Conservation (phyloP, 1,140 invertebrate genomes). For the Atta texana region DNA sequence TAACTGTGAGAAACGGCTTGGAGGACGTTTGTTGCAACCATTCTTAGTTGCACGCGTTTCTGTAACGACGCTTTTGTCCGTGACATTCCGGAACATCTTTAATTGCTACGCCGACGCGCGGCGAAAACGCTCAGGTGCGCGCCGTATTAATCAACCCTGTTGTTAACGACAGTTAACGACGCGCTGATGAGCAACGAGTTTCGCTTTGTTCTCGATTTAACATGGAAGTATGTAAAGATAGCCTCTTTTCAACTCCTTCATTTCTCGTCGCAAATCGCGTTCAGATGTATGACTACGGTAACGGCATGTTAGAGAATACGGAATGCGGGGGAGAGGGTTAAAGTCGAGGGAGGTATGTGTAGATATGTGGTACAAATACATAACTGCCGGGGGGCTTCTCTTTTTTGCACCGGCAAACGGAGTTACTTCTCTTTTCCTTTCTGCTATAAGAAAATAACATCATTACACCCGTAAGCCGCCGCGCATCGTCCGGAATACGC, state of each 20-base stretch:
- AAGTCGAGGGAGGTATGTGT: constrained; percentile 62
- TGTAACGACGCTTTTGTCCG: constrained; percentile 62
- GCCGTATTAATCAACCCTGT: constrained; percentile 50
- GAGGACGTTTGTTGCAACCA: constrained; percentile 26
- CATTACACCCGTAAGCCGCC: constrained; percentile 77
- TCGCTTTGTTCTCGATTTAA: constrained; percentile 67
- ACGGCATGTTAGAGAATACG: constrained; percentile 72
- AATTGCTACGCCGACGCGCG: constrained; percentile 68
- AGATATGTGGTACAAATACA: constrained; percentile 74
- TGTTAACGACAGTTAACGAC: background rate
- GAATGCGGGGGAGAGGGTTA: constrained; percentile 74
- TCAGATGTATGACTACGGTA: constrained; percentile 75
- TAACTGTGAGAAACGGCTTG: constrained; percentile 3
- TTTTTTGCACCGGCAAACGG: constrained; percentile 71
- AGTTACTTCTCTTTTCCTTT: constrained; percentile 64
- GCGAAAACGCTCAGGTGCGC: constrained; percentile 26
- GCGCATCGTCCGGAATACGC: constrained; percentile 32
- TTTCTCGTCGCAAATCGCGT: constrained; percentile 63
- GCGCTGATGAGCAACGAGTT: constrained; percentile 6
- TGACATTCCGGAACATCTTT: constrained; percentile 74
- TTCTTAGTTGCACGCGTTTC: constrained; percentile 39
- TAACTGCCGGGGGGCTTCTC: constrained; percentile 71
- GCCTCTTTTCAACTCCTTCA: background rate
- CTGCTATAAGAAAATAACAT: constrained; percentile 82
- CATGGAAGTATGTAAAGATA: constrained; percentile 69